Conservation (phyloP, 2,113 vertebrate genomes). For the Oriolus oriolus region DNA sequence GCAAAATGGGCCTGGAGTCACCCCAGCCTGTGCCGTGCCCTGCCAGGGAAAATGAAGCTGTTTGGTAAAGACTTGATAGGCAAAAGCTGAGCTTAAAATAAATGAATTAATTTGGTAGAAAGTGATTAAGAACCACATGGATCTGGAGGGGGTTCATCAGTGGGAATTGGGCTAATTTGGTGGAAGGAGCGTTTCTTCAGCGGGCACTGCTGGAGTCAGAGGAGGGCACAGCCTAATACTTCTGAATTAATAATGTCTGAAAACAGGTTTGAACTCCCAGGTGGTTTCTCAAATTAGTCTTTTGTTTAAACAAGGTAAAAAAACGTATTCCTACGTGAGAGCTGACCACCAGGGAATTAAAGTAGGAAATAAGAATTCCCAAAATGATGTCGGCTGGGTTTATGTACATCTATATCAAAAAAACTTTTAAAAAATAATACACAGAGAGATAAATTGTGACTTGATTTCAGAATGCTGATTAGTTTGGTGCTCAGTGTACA, state of each 20-base stretch:
- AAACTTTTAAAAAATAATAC: background rate
- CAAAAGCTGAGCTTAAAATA: background rate
- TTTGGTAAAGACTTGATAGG: background rate
- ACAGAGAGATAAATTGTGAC: background rate
- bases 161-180: constrained; percentile 27
- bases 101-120: background rate
- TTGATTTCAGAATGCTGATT: constrained; percentile 54
- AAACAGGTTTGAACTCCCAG: background rate
- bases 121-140: background rate
- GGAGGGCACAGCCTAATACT: constrained; percentile 1
- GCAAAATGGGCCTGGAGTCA: background rate
- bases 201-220: background rate
- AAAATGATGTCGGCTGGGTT: background rate
- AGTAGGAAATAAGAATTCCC: background rate
- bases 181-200: constrained; percentile 11
- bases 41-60: background rate
- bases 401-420: background rate
- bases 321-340: background rate
- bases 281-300: background rate
- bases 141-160: constrained; percentile 19
- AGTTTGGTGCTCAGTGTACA: constrained; percentile 51
- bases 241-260: constrained; percentile 39
- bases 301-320: background rate
- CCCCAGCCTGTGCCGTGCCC: background rate
- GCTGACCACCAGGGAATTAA: background rate